phyloP scores from a whole-genome alignment of 2,113 vertebrate genomes.

The Ciconia maguari region DNA sequence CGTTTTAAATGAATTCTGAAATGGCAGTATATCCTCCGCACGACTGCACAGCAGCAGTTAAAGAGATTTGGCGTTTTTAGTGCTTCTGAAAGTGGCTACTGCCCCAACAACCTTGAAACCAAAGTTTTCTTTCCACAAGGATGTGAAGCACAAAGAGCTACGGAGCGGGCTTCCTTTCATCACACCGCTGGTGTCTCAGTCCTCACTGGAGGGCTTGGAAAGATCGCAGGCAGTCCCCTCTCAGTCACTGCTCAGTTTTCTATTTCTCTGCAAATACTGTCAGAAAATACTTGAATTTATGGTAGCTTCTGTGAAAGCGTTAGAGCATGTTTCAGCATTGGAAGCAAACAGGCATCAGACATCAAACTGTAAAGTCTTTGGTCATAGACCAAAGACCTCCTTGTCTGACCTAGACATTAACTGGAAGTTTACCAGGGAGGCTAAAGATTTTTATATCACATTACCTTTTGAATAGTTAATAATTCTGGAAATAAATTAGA shows the following conservation, averaged over 20 bases:
- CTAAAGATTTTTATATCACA: neutral
- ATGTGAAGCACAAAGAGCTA: neutral
- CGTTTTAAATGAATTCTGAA: neutral
- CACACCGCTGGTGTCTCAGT: neutral
- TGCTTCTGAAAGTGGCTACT: neutral
- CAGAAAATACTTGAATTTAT: neutral
- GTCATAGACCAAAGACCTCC: neutral
- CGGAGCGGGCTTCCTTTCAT: fast-evolving
- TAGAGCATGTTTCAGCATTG: neutral
- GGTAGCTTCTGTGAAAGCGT: neutral
- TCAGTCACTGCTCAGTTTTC: neutral
- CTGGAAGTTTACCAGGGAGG: neutral
- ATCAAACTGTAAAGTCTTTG: neutral
- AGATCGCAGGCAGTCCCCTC: neutral
- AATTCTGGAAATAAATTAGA: neutral
- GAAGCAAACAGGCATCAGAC: neutral
- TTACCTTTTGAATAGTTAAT: neutral
- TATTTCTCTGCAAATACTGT: neutral
- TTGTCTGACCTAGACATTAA: neutral
- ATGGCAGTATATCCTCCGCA: neutral
- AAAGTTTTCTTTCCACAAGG: neutral
- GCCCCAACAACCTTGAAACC: neutral
- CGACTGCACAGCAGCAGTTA: neutral
- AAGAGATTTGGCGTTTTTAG: neutral
- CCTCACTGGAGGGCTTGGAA: fast-evolving